Base-by-base conservation (phyloP, 2,113 vertebrate species). In the Crypturellus undulatus region DNA sequence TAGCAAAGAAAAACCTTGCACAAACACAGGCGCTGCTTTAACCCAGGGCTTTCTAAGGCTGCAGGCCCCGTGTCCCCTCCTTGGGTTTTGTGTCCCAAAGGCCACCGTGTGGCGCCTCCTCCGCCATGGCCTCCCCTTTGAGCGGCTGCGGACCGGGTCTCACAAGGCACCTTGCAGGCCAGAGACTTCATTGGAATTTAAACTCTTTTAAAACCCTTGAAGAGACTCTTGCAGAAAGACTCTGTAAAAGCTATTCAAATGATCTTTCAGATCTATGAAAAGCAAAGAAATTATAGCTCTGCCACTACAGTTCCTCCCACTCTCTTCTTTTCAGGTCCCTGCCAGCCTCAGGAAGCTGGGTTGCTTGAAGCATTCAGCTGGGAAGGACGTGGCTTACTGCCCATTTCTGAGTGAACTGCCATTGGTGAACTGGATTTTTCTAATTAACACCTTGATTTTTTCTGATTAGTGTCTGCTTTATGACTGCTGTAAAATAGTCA, bases 361-460 rank as follows among this genome's bases (percentile, higher is more conserved):
- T 51, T 49, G 84, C 51, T 75, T 54, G 32, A 95, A 92, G 21
- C 17, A 2, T 38, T 81, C 15, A 28, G 20, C 60, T 79, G 38
- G 89, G 38, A 65, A 70, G 42, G 17, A 45, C 82, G 82, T 84
- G 85, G 81, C 64, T 87, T 84, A 72, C 26, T 88, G 21, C 20
- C 16, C 79, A 82, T 96, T 92, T 30, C 16, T 79, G 51, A 84
- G 12, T 16, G 5, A 9, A 59, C 59, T 20, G 28, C 52, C 40
- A 82, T 38, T 47, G 13, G 45, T 40, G 69, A 95, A 73, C 45
- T 92, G 59, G 82, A 47, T 86, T 94, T 73, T 69, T 64, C 59
- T 81, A 77, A 93, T 96, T 65, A 91, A 49, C 54, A 36, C 73
- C 88, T 64, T 93, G 75, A 63, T 63, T 84, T 91, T 63, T 45